Conservation (phyloP, 2,797 vertebrate species). For the Graptemys geographica region DNA sequence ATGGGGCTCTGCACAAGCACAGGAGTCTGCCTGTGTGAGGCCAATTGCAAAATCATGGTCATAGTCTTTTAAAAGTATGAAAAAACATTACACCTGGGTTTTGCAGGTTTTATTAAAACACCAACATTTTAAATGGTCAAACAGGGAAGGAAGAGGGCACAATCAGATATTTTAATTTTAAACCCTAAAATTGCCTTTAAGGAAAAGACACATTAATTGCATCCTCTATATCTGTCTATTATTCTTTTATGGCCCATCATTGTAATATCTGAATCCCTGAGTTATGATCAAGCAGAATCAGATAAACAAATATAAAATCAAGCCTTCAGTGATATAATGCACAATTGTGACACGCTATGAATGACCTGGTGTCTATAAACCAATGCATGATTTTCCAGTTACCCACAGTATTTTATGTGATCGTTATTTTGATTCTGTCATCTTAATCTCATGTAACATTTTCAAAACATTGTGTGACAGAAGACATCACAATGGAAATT, state of each 20-base stretch:
- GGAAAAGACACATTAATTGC: not conserved
- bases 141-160: not conserved
- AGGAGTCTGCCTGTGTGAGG: not conserved
- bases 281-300: not conserved
- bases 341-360: not conserved
- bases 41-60: not conserved
- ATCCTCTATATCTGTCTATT: not conserved
- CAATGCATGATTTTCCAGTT: not conserved
- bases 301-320: conserved; percentile 13
- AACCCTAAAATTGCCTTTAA: not conserved
- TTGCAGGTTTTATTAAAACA: not conserved
- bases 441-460: not conserved
- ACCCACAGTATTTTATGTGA: not conserved
- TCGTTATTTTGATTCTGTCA: not conserved
- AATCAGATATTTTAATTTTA: not conserved
- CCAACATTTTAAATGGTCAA: not conserved
- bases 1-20: not conserved
- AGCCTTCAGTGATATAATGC: not conserved
- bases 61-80: fast-evolving
- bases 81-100: not conserved
- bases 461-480: not conserved
- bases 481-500: not conserved
- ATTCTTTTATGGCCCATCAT: not conserved
- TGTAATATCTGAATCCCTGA: not conserved
- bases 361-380: not conserved